phyloP scores from a whole-genome alignment of 30 jellyfish, hydroid and myxozoan genomes.

The Aurelia sp. region DNA sequence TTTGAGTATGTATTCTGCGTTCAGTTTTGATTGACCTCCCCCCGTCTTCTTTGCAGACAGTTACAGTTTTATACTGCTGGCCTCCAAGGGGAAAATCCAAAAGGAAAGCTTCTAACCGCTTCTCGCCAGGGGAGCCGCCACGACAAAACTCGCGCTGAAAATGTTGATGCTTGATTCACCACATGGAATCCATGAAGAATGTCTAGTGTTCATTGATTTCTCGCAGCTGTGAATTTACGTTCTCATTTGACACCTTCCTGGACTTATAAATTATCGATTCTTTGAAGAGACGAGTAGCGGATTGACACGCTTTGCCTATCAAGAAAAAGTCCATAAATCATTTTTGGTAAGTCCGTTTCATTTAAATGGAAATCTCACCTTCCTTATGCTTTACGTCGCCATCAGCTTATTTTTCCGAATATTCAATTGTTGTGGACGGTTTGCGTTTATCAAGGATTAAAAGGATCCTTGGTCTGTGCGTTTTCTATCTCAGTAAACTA shows the following conservation, averaged over 20 bases:
- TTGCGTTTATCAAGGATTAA: too few species aligned
- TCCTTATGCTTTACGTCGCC: too few species aligned
- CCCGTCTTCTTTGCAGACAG: constrained; percentile 54
- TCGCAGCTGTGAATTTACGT: constrained; percentile 31
- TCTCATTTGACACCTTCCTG: constrained; percentile 39
- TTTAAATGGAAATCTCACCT: neutral
- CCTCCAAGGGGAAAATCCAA: constrained; percentile 33
- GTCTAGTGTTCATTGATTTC: constrained; percentile 16
- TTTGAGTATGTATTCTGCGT: too few species aligned
- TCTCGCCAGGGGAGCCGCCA: constrained; percentile 66
- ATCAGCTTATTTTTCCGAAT: too few species aligned
- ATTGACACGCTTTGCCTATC: constrained; percentile 1
- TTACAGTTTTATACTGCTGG: constrained; percentile 32
- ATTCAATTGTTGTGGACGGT: too few species aligned
- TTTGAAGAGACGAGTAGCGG: neutral
- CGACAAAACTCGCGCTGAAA: constrained; percentile 67
- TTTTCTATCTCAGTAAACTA: too few species aligned
- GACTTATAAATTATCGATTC: constrained; percentile 20
- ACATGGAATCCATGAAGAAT: constrained; percentile 49
- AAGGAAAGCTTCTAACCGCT: constrained; percentile 77
- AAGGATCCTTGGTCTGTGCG: too few species aligned
- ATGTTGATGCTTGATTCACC: constrained; percentile 33
- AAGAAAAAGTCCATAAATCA: constrained; percentile 18
- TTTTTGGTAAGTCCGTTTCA: constrained; percentile 1
- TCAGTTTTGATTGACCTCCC: neutral